Evolutionary conservation across 2,797 vertebrate species (phyloP).

Genomic region (Anas capensis): DNA sequence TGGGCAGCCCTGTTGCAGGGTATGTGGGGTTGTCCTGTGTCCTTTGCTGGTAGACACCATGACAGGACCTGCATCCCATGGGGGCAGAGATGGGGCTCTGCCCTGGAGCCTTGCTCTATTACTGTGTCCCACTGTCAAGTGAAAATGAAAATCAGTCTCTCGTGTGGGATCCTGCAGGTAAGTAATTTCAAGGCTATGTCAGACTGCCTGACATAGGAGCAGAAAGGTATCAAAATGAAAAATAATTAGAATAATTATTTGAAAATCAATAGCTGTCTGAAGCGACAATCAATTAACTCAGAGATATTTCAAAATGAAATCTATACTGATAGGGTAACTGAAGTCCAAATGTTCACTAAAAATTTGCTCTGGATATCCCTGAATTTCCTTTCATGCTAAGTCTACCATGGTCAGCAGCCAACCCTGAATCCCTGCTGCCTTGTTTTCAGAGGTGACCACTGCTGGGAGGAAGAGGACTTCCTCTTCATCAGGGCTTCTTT

Average conservation of each 20-base stretch:
- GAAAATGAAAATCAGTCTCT: neutral
- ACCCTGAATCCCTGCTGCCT: neutral
- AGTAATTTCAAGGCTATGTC: neutral
- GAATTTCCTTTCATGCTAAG: neutral
- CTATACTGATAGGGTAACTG: neutral
- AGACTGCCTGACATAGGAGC: neutral
- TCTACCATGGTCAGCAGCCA: neutral
- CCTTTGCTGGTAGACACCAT: accelerated
- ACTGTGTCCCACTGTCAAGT: neutral
- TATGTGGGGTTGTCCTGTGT: accelerated
- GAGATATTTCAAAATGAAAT: constrained; percentile 9
- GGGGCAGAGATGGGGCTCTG: neutral
- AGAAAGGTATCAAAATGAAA: neutral
- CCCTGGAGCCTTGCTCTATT: neutral
- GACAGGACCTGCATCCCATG: neutral
- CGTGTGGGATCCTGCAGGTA: neutral
- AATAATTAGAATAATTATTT: constrained; percentile 51
- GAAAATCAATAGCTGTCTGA: constrained; percentile 47
- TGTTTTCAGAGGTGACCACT: neutral
- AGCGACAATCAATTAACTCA: constrained; percentile 25
- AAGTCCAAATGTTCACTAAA: neutral
- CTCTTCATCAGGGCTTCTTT: neutral
- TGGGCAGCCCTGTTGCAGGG: neutral
- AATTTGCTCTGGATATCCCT: neutral
- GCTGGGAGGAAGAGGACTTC: neutral